These are phyloP conservation scores for Mungos mungo DNA, from an alignment of 2,113 vertebrate genomes.

Conservation along the genomic window DNA sequence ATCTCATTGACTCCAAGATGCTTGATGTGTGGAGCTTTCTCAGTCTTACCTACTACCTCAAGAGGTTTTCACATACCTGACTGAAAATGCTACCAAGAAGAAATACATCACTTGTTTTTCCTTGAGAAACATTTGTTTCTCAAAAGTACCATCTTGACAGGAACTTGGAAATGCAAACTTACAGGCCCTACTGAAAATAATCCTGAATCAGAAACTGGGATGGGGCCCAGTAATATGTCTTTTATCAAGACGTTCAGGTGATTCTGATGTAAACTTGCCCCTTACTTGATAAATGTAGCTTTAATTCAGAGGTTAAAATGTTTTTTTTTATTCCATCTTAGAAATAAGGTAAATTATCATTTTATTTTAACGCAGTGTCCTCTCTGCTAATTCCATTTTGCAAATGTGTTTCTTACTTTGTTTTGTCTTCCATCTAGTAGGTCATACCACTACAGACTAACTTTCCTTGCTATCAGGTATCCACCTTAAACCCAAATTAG, in stretches of 20 bases:
- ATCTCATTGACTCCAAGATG: not conserved
- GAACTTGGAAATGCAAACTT: not conserved
- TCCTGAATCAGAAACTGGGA: not conserved
- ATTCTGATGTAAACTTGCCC: conserved; percentile 1
- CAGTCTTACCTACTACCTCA: not conserved
- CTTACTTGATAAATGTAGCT: not conserved
- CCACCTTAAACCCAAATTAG: not conserved
- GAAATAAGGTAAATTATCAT: not conserved
- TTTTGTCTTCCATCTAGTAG: not conserved
- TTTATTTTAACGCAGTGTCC: not conserved
- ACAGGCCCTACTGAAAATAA: not conserved
- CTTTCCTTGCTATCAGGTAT: not conserved
- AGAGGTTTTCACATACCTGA: not conserved
- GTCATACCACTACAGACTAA: not conserved
- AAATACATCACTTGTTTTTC: not conserved
- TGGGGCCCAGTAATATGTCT: not conserved
- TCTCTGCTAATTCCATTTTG: not conserved
- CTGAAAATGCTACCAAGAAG: conserved; percentile 3
- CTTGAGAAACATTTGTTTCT: not conserved
- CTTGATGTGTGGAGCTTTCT: not conserved
- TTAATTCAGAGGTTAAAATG: conserved; percentile 15
- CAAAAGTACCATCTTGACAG: not conserved
- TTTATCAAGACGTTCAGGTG: not conserved
- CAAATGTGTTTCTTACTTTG: not conserved
- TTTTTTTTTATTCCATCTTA: not conserved